Evolutionary conservation across 2,113 vertebrate genomes (phyloP).

Genomic region (Grammomys dolichurus): DNA sequence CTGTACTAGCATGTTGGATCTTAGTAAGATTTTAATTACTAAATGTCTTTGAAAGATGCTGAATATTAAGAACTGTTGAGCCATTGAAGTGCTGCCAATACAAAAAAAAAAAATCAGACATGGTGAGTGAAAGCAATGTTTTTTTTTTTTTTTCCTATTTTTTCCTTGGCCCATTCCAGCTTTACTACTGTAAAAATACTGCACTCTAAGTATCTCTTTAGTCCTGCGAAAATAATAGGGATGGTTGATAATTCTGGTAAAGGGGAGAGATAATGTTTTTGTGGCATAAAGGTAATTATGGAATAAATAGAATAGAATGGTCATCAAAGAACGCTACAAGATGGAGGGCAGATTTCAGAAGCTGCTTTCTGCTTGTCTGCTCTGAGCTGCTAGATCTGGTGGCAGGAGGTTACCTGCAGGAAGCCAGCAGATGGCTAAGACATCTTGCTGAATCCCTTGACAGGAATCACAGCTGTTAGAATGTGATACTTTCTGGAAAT

Average conservation of each 20-base stretch:
- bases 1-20: slow-evolving; percentile 1
- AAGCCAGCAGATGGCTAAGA: slow-evolving; percentile 77
- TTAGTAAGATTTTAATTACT: slow-evolving; percentile 43
- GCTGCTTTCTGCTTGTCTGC: slow-evolving; percentile 67
- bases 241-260: background rate
- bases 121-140: slow-evolving; percentile 6
- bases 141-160: too few relatives aligned
- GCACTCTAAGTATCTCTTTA: background rate
- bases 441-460: slow-evolving; percentile 71
- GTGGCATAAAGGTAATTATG: slow-evolving; percentile 45
- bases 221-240: background rate
- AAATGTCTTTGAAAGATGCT: slow-evolving; percentile 19
- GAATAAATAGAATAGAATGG: slow-evolving; percentile 58
- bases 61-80: slow-evolving; percentile 36
- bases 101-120: background rate
- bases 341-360: slow-evolving; percentile 70
- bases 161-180: background rate
- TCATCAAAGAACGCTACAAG: slow-evolving; percentile 67
- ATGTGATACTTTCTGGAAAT: slow-evolving; percentile 68
- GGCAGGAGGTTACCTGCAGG: slow-evolving; percentile 68
- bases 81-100: slow-evolving; percentile 35
- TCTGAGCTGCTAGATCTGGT: slow-evolving; percentile 70
- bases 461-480: slow-evolving; percentile 78
- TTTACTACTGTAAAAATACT: background rate
- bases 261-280: slow-evolving; percentile 6